phyloP scores from a whole-genome alignment of 1,140 invertebrate species.

The Penaeus japonicus region DNA sequence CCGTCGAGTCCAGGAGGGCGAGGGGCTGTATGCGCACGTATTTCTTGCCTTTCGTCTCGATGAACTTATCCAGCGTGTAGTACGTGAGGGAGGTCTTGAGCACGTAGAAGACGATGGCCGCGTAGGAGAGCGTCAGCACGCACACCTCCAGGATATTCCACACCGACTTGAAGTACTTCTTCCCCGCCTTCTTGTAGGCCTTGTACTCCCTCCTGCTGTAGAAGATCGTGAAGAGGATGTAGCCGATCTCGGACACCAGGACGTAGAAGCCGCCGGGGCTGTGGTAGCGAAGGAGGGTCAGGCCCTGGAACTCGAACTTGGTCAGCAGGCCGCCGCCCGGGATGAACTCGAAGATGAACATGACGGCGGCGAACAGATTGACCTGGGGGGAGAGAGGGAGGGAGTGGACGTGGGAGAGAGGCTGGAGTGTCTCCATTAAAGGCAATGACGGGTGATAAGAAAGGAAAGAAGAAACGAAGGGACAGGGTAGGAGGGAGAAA shows the following conservation, averaged over 20 bases:
- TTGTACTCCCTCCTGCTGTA: slow-evolving; percentile 51
- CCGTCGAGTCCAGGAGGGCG: slow-evolving; percentile 41
- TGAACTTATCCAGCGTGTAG: slow-evolving; percentile 49
- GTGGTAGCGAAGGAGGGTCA: slow-evolving; percentile 59
- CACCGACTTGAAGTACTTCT: slow-evolving; percentile 51
- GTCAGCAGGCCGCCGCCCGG: slow-evolving; percentile 66
- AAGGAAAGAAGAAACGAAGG: too few species aligned
- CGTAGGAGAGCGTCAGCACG: slow-evolving; percentile 50
- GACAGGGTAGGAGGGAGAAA: too few species aligned
- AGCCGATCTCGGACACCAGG: slow-evolving; percentile 50
- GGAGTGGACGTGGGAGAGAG: background rate
- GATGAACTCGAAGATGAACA: slow-evolving; percentile 68
- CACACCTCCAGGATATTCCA: slow-evolving; percentile 58
- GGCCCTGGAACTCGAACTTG: slow-evolving; percentile 67
- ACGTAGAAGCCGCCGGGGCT: slow-evolving; percentile 35
- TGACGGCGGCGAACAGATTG: slow-evolving; percentile 67
- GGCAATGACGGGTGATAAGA: too few species aligned
- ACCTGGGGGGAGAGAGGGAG: slow-evolving; percentile 58
- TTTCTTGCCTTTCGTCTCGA: slow-evolving; percentile 43
- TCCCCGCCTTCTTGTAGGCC: slow-evolving; percentile 45
- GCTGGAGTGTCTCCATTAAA: background rate
- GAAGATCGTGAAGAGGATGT: slow-evolving; percentile 57
- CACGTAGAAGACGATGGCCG: slow-evolving; percentile 57
- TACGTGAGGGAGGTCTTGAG: slow-evolving; percentile 51
- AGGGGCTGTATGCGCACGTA: slow-evolving; percentile 55